Evolutionary conservation across 1,140 invertebrate species (phyloP), one percentile per base, ranked within the genome.

Genomic region (Zaprionus kolodkinae): DNA sequence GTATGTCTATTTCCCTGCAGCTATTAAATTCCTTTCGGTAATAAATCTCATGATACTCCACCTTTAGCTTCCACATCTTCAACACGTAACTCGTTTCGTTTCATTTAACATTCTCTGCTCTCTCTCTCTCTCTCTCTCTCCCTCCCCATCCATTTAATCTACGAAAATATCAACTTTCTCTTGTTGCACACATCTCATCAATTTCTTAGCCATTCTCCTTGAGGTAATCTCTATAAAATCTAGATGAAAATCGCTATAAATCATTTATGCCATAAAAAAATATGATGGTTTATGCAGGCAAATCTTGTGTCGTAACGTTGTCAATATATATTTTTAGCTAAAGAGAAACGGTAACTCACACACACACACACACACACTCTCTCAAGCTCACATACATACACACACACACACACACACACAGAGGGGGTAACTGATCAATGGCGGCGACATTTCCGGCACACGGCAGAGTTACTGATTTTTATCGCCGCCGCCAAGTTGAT

Each of bases 361-460:
- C 33, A 62, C 36, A 55, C 55, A 55, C 15, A 56, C 30, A 40
- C n/a, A 45, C 25, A 40, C 45, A 10, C 12, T 52, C 38, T 35
- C 7, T 35, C 33, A 35, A 6, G 27, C 27, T 27, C 25, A 27
- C 25, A 27, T 4, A 27, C 25, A 27, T 4, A 2, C 25, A 4
- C 25, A 27, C 25, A 27, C n/a, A 27, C 1, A 3, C 27, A 64
- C 13, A 9, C 33, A 38, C 13, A 45, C 43, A 40, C 6, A 4
- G 17, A 15, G 61, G 6, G 17, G 21, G 61, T 80, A 71, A 79
- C 83, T 79, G 84, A 87, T 87, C 83, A 88, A 83, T 83, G 79
- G 70, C 72, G 83, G 84, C 56, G 67, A 80, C 77, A 87, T 78
- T 84, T 87, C 84, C 84, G 84, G 80, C 43, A 80, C 73, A 80